phyloP scores from a whole-genome alignment of 2,113 vertebrate species.

The Phainopepla nitens region DNA sequence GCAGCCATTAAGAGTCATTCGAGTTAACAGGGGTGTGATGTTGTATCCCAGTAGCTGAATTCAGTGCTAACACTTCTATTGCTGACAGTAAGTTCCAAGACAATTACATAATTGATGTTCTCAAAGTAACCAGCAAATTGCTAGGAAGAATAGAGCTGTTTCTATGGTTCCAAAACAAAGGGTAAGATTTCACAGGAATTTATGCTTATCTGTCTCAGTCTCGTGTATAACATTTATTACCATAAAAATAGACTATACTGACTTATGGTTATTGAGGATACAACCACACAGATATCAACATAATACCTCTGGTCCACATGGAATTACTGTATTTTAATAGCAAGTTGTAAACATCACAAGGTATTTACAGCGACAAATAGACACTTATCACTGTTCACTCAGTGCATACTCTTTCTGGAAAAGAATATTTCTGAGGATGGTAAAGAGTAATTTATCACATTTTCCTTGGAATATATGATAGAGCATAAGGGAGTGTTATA shows the following conservation, averaged over 20 bases:
- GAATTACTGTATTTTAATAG: not conserved
- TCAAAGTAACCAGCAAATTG: not conserved
- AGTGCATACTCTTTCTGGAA: not conserved
- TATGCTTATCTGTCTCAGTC: not conserved
- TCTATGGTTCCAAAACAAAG: not conserved
- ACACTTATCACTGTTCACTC: not conserved
- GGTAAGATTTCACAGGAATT: not conserved
- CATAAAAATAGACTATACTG: not conserved
- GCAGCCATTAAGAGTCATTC: not conserved
- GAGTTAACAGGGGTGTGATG: not conserved
- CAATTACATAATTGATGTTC: not conserved
- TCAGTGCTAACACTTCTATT: not conserved
- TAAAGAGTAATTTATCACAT: not conserved
- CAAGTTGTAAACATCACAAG: not conserved
- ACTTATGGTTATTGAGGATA: not conserved
- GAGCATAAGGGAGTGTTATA: not conserved
- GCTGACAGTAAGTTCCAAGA: not conserved
- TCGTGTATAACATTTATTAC: not conserved
- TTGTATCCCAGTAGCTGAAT: not conserved
- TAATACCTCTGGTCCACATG: not conserved
- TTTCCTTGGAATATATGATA: not conserved
- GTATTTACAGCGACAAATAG: not conserved
- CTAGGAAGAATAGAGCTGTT: not conserved
- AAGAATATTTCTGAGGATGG: not conserved
- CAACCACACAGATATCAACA: not conserved